These are phyloP conservation scores for Acanthis flammea DNA, from an alignment of 2,797 vertebrate species.

Conservation along the genomic window DNA sequence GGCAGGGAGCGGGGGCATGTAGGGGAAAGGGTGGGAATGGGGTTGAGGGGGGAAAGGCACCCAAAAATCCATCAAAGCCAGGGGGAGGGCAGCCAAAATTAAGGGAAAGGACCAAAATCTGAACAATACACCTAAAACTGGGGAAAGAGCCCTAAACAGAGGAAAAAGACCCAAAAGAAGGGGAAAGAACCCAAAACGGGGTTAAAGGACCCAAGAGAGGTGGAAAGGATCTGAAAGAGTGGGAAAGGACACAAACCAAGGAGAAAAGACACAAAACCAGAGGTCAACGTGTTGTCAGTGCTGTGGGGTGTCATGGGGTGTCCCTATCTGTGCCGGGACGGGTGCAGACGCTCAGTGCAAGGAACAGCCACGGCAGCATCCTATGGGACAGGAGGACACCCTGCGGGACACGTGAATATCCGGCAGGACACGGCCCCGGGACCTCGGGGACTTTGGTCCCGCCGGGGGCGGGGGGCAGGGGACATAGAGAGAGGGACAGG, in stretches of 20 bases:
- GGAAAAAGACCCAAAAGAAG: accelerated
- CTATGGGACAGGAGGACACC: background rate
- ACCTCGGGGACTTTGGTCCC: background rate
- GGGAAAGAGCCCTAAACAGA: background rate
- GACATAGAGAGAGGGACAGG: background rate
- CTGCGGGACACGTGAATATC: background rate
- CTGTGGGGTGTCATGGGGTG: background rate
- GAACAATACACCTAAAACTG: background rate
- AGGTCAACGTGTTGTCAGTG: background rate
- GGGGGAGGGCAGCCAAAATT: background rate
- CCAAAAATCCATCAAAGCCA: background rate
- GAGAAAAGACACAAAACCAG: background rate
- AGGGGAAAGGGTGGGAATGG: background rate
- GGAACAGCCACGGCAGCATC: background rate
- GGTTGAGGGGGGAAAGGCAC: background rate
- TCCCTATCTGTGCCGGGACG: background rate
- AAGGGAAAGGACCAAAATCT: background rate
- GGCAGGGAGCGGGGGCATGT: background rate
- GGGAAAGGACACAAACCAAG: background rate
- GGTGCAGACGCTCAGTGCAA: background rate
- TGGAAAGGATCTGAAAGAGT: background rate
- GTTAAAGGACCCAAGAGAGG: background rate
- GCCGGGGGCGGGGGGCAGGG: no score
- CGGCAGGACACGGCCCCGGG: background rate
- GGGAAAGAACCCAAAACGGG: background rate